Evolutionary conservation across 2,888 invertebrate genomes (phyloP), one percentile per base, ranked within the genome.

Genomic region (Nebria salina): DNA sequence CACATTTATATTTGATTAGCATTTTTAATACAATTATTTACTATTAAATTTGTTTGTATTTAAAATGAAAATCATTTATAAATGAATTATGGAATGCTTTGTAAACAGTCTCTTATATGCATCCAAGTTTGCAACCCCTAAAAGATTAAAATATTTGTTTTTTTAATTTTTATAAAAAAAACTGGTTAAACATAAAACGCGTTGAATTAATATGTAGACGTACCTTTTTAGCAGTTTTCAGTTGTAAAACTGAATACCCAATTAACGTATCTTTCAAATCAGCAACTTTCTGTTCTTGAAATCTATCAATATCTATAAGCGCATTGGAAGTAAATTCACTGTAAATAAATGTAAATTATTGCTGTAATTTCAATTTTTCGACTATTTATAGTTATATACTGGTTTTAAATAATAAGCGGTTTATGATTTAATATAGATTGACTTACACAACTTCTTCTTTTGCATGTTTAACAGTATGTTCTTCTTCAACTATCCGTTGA

Each of bases 61-160:
- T 54, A 13, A 7, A 54, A 54, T 54, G 8, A 54, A 11, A 54
- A 54, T 54, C 54, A 54, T 54, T 54, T 54, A 54, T 13, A 54
- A 54, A 54, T 25, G 41, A 65, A 72, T 75, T 90, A 93, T 85
- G 93, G 93, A 91, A 94, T 94, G 87, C 92, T 93, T 87, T 94
- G 93, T 84, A 95, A 89, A 87, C 95, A 94, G 86, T 94, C 93
- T 85, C 92, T 92, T 85, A 95, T 93, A 89, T 95, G 94, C 79
- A 92, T 92, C 95, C 95, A 95, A 73, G 94, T 93, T 90, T 94
- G 94, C 72, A 95, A 89, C 83, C 94, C 94, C 94, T 95, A 89
- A 79, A 90, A 89, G 26, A 70, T 11, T 15, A 70, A 75, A 82
- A 82, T 65, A 76, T 54, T 64, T 41, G 13, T 15, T 34, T 15